Evolutionary conservation across 2,113 vertebrate species (phyloP).

Genomic region (Corvus hawaiiensis): DNA sequence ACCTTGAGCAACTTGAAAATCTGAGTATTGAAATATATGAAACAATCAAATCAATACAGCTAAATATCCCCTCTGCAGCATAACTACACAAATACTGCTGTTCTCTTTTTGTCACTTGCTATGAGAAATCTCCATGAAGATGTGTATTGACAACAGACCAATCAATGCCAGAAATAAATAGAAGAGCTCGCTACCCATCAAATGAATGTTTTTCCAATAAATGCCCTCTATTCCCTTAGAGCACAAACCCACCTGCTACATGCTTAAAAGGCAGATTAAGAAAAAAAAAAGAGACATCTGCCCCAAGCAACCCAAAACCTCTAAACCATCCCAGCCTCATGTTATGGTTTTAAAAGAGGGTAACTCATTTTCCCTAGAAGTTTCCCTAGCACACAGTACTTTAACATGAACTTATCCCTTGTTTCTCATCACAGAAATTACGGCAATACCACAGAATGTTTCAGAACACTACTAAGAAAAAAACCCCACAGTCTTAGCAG

Average conservation of each 20-base stretch:
- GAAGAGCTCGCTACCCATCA: neutral
- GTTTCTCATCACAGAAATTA: neutral
- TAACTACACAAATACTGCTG: neutral
- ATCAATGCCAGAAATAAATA: neutral
- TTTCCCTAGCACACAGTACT: neutral
- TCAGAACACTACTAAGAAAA: neutral
- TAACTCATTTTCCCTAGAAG: neutral
- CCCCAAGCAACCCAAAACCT: neutral
- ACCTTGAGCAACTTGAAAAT: neutral
- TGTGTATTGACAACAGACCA: neutral
- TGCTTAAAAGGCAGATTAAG: neutral
- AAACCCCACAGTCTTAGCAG: neutral
- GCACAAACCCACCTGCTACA: neutral
- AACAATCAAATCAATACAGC: neutral
- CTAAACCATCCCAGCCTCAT: neutral
- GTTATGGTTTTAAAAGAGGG: neutral
- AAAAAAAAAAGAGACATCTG: accelerated
- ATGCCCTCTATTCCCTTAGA: neutral
- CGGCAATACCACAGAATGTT: neutral
- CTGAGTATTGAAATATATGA: neutral
- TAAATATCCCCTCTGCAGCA: neutral
- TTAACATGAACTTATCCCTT: neutral
- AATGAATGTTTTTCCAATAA: neutral
- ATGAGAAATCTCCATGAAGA: neutral
- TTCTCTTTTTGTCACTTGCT: neutral